phyloP scores from a whole-genome alignment of 2,797 vertebrate genomes.

The Setipinna tenuifilis region DNA sequence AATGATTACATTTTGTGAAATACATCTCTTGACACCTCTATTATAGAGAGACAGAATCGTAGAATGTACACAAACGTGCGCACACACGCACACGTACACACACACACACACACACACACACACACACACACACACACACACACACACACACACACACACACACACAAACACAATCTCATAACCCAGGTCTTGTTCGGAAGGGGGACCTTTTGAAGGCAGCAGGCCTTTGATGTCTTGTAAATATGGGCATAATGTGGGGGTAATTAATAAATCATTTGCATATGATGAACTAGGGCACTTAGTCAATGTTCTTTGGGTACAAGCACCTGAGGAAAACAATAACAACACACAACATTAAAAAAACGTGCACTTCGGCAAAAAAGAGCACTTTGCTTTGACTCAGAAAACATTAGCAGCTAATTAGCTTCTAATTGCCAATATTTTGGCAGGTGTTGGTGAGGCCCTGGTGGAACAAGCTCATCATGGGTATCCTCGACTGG shows the following conservation, averaged over 20 bases:
- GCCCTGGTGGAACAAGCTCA: slow-evolving; percentile 90
- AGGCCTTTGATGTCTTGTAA: slow-evolving; percentile 85
- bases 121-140: slow-evolving; percentile 78
- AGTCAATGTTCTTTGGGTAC: slow-evolving; percentile 97
- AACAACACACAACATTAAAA: slow-evolving; percentile 89
- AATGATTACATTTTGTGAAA: slow-evolving; percentile 63
- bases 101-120: slow-evolving; percentile 75
- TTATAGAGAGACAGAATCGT: slow-evolving; percentile 44
- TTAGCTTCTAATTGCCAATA: slow-evolving; percentile 99
- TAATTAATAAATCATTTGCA: slow-evolving; percentile 99
- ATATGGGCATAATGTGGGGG: slow-evolving; percentile 93
- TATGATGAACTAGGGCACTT: slow-evolving; percentile 95
- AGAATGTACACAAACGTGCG: slow-evolving; percentile 60
- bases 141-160: slow-evolving; percentile 44
- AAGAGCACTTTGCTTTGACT: slow-evolving; percentile 96
- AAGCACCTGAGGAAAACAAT: slow-evolving; percentile 93
- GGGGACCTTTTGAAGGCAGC: slow-evolving; percentile 76
- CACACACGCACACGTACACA: slow-evolving; percentile 57
- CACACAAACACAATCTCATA: slow-evolving; percentile 72
- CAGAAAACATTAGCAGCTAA: slow-evolving; percentile 99
- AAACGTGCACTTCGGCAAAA: slow-evolving; percentile 88
- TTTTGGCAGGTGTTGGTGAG: slow-evolving; percentile 98
- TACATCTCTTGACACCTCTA: slow-evolving; percentile 72
- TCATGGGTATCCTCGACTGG: slow-evolving; percentile 85
- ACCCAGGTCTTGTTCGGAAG: slow-evolving; percentile 69